Evolutionary conservation across 2,113 vertebrate genomes (phyloP).

Genomic region (Ivindomyrus marchei): DNA sequence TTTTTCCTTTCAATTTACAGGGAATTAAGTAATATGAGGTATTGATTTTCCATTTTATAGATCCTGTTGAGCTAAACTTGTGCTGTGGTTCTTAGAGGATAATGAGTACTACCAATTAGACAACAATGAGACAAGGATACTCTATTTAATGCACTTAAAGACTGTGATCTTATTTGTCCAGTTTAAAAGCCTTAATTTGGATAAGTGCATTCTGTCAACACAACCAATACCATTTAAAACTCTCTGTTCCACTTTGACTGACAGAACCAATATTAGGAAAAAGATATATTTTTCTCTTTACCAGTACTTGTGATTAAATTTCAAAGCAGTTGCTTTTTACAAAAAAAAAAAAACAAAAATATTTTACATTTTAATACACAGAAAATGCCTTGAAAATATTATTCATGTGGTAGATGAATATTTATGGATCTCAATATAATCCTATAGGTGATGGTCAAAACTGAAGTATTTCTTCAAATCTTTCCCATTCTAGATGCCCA

Average conservation of each 20-base stretch:
- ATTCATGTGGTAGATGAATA: background rate
- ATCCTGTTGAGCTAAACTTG: background rate
- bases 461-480: background rate
- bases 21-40: background rate
- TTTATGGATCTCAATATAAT: background rate
- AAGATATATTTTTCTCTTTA: background rate
- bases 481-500: background rate
- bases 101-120: background rate
- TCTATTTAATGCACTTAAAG: background rate
- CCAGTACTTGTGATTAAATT: background rate
- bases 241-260: background rate
- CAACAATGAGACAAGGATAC: background rate
- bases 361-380: background rate
- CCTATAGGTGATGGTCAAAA: background rate
- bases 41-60: background rate
- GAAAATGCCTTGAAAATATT: background rate
- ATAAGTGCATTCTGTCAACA: constrained; percentile 2
- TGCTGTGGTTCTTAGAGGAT: background rate
- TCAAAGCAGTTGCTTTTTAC: background rate
- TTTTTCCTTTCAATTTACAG: background rate
- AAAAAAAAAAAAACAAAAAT: background rate
- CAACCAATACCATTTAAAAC: background rate
- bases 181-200: background rate
- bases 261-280: background rate
- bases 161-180: background rate